Evolutionary conservation across 2,888 invertebrate genomes (phyloP).

Genomic region (Scaptomyza flava): DNA sequence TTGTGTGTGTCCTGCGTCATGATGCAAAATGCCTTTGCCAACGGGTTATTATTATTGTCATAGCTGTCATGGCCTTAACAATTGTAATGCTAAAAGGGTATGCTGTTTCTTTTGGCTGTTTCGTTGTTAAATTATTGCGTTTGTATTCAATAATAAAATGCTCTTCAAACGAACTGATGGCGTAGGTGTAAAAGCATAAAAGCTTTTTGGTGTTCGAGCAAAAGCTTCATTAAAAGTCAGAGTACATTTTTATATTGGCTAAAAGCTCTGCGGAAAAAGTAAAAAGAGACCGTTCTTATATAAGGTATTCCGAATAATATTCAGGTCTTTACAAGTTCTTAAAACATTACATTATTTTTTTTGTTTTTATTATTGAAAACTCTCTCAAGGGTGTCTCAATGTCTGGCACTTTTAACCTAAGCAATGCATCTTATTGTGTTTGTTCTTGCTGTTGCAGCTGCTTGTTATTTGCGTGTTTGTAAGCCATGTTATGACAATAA

Average conservation of each 20-base stretch:
- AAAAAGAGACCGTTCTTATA: too few relatives aligned
- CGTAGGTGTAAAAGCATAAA: neutral
- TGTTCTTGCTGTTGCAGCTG: conserved; percentile 40
- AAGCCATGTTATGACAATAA: conserved; percentile 78
- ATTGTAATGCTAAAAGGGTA: neutral
- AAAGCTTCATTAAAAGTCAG: too few relatives aligned
- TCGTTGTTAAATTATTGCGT: neutral
- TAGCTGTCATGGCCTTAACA: conserved; percentile 18
- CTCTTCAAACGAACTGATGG: neutral
- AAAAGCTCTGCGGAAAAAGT: too few relatives aligned
- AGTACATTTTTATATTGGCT: too few relatives aligned
- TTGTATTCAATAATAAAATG: neutral
- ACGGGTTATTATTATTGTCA: conserved; percentile 50
- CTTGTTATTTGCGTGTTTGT: conserved; percentile 67
- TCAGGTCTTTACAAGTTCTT: too few relatives aligned
- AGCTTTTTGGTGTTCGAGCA: neutral
- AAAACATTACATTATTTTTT: too few relatives aligned
- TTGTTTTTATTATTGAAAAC: neutral
- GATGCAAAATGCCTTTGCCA: conserved; percentile 47
- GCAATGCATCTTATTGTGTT: conserved; percentile 22
- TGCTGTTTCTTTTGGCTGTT: neutral
- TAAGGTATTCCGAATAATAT: too few relatives aligned
- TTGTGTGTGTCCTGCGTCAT: conserved; percentile 10
- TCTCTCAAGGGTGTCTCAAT: conserved; percentile 5
- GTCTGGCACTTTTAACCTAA: neutral